These are phyloP conservation scores for Sphaerophoria rueppellii DNA, from an alignment of 2,888 invertebrate species.

Conservation along the genomic window DNA sequence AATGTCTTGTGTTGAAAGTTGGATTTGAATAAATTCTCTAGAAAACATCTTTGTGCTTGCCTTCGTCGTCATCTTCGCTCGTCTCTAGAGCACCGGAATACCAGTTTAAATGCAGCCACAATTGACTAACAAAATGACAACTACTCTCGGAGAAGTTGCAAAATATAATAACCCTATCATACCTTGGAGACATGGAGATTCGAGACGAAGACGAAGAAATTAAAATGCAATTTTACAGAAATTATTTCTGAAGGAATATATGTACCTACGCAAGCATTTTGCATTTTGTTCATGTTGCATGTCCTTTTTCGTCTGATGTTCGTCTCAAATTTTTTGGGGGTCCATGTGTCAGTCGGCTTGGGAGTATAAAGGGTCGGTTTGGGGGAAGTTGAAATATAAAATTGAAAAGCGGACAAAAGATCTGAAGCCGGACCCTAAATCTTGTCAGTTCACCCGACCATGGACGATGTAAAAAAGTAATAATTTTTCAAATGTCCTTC, in stretches of 20 bases:
- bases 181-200: neutral
- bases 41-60: neutral
- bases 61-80: neutral
- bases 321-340: neutral
- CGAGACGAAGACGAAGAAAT: slow-evolving; percentile 41
- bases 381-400: slow-evolving; percentile 12
- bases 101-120: slow-evolving; percentile 20
- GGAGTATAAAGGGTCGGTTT: neutral
- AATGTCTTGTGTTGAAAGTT: slow-evolving; percentile 26
- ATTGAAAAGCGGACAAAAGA: slow-evolving; percentile 49
- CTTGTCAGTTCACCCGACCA: slow-evolving; percentile 63
- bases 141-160: slow-evolving; percentile 17
- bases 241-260: slow-evolving; percentile 48
- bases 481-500: slow-evolving; percentile 61
- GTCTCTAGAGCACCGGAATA: neutral
- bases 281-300: slow-evolving; percentile 39
- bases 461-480: slow-evolving; percentile 62
- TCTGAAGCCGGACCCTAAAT: slow-evolving; percentile 46
- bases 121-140: slow-evolving; percentile 39
- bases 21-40: slow-evolving; percentile 15
- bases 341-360: neutral
- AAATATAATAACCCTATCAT: slow-evolving; percentile 65
- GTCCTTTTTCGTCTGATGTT: slow-evolving; percentile 23
- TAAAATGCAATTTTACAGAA: slow-evolving; percentile 69
- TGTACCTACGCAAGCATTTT: slow-evolving; percentile 39